Conservation (phyloP, 2,888 invertebrate species). For the Epistrophe grossulariae region DNA sequence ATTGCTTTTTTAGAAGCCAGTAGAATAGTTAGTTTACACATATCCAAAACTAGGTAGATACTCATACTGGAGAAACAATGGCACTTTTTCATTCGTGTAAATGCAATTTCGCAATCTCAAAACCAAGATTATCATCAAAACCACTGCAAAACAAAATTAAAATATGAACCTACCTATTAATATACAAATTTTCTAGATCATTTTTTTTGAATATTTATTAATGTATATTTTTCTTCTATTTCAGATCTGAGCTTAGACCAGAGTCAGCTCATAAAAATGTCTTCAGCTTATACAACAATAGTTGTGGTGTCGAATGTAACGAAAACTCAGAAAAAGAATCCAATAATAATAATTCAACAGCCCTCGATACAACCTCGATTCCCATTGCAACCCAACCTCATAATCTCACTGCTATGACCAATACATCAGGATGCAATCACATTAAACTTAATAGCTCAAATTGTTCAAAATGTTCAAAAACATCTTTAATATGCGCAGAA, state of each 20-base stretch:
- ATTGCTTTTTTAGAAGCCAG: too few relatives aligned
- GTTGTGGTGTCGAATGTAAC: constrained; percentile 78
- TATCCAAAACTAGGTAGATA: too few relatives aligned
- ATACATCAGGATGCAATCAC: constrained; percentile 61
- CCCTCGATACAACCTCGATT: constrained; percentile 56
- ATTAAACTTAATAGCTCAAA: constrained; percentile 55
- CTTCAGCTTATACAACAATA: constrained; percentile 81
- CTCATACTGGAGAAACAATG: too few relatives aligned
- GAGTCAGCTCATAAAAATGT: constrained; percentile 83
- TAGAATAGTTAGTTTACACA: too few relatives aligned
- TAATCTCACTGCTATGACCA: constrained; percentile 71
- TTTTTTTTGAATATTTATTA: background rate
- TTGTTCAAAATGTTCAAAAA: constrained; percentile 52
- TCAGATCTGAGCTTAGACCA: constrained; percentile 80
- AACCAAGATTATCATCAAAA: background rate
- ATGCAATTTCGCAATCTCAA: too few relatives aligned
- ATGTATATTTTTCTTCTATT: constrained; percentile 63
- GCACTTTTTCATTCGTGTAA: too few relatives aligned
- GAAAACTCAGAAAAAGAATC: constrained; percentile 71
- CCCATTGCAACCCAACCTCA: constrained; percentile 70
- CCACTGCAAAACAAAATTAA: background rate
- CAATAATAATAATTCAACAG: constrained; percentile 31
- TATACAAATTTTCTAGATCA: background rate
- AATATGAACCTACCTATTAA: too few relatives aligned
- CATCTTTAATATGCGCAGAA: constrained; percentile 54